Percentiles rank a stretch among this genome's conserved stretches.
Conservation (phyloP, 2,888 invertebrate species). For the Watsonalla cultraria region DNA sequence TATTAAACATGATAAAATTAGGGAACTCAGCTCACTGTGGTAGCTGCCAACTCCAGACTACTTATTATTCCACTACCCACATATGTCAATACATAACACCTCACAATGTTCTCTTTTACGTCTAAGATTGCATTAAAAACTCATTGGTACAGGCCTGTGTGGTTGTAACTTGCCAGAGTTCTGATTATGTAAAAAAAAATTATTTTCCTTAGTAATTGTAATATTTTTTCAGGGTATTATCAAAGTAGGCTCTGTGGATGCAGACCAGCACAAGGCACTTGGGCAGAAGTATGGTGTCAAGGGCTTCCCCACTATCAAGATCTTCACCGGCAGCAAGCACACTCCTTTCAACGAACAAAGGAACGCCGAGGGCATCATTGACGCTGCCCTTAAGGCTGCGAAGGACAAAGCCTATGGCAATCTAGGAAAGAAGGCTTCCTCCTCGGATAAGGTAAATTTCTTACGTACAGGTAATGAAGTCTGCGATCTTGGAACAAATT, state of each 20-base stretch:
- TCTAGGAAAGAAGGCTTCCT: constrained; percentile 80
- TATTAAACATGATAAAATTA: no score
- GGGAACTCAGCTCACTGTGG: no score
- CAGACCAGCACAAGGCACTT: constrained; percentile 91
- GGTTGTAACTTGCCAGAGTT: no score
- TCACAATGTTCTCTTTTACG: no score
- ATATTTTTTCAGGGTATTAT: constrained; percentile 84
- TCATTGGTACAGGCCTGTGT: no score
- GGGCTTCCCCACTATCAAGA: constrained; percentile 98
- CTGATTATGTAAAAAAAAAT: no score
- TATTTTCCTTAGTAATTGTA: no score
- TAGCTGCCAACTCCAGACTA: no score
- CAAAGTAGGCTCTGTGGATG: constrained; percentile 96
- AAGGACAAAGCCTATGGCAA: constrained; percentile 85
- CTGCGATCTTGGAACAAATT: no score
- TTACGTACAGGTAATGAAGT: constrained; percentile 5
- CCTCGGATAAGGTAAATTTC: constrained; percentile 61
- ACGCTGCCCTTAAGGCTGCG: constrained; percentile 88
- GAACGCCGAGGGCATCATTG: constrained; percentile 91
- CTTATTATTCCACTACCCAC: no score
- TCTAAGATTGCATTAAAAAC: no score
- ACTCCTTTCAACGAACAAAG: constrained; percentile 91
- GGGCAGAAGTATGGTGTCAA: constrained; percentile 88
- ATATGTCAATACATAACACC: no score
- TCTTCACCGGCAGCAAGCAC: constrained; percentile 93